A percentile compares a stretch with the other conserved stretches of the same genome.
Evolutionary conservation across 2,797 vertebrate genomes (phyloP).

Genomic region (Peromyscus aztecus): DNA sequence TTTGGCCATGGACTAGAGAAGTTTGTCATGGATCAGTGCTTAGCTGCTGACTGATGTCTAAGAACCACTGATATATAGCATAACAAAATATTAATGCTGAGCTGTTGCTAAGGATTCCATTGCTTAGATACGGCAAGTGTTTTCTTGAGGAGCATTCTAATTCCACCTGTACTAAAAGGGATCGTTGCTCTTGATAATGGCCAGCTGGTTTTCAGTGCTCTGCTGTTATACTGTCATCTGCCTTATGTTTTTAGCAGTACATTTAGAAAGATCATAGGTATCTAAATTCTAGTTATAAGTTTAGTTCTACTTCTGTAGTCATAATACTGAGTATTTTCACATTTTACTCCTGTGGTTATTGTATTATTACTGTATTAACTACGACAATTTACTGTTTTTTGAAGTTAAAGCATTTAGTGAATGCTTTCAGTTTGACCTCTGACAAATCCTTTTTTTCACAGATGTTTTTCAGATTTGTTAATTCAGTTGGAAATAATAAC

Average conservation of each 20-base stretch:
- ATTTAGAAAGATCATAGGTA: conserved; percentile 38
- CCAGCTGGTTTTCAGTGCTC: conserved; percentile 65
- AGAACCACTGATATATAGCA: conserved; percentile 60
- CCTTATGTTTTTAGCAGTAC: conserved; percentile 65
- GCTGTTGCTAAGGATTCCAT: conserved; percentile 53
- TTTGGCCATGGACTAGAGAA: conserved; percentile 63
- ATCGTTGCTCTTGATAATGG: conserved; percentile 75
- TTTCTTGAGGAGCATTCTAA: conserved; percentile 70
- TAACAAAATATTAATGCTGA: conserved; percentile 63
- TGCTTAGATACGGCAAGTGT: conserved; percentile 41
- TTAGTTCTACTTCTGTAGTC: conserved; percentile 35
- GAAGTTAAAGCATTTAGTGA: conserved; percentile 45
- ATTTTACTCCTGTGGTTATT: conserved; percentile 20
- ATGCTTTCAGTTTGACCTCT: conserved; percentile 65
- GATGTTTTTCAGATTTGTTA: conserved; percentile 54
- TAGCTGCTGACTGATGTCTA: conserved; percentile 55
- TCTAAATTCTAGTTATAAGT: conserved; percentile 56
- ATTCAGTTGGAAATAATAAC: conserved; percentile 33
- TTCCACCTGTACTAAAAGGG: conserved; percentile 76
- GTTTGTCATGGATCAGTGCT: conserved; percentile 68
- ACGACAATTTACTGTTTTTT: conserved; percentile 38
- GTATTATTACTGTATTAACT: background rate
- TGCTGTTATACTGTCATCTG: conserved; percentile 61
- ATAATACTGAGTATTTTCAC: conserved; percentile 39
- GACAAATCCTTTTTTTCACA: conserved; percentile 28